phyloP scores from a whole-genome alignment of 1,140 invertebrate genomes.

The Trypoxylus dichotomus region DNA sequence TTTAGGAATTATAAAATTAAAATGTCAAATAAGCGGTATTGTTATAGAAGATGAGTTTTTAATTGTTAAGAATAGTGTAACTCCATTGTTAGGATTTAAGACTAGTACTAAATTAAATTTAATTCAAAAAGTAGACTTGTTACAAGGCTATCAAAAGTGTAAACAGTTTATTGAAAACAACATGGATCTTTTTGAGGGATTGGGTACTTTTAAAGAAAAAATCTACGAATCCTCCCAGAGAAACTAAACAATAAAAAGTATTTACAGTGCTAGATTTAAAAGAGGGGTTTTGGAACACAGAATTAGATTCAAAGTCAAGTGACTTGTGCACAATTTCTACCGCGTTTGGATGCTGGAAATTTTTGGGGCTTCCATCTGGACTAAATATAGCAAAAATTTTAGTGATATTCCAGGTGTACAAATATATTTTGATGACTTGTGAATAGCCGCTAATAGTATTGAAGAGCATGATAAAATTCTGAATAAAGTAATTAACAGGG shows the following conservation, averaged over 20 bases:
- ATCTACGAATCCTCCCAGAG: neutral
- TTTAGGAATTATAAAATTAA: neutral
- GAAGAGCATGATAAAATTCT: constrained; percentile 46
- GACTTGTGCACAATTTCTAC: constrained; percentile 43
- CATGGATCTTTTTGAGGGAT: constrained; percentile 27
- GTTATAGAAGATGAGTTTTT: neutral
- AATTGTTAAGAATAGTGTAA: constrained; percentile 10
- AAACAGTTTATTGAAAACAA: constrained; percentile 5
- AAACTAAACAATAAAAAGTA: constrained; percentile 27
- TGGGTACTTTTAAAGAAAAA: constrained; percentile 24
- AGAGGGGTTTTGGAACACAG: constrained; percentile 36
- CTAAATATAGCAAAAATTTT: constrained; percentile 39
- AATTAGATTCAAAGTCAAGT: constrained; percentile 37
- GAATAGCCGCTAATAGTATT: constrained; percentile 37
- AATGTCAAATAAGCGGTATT: constrained; percentile 10
- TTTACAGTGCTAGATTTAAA: constrained; percentile 40
- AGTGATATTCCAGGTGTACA: constrained; percentile 37
- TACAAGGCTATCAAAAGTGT: neutral
- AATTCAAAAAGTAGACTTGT: constrained; percentile 3
- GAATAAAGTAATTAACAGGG: constrained; percentile 40
- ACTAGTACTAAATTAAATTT: neutral
- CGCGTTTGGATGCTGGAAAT: constrained; percentile 41
- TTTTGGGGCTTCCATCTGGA: constrained; percentile 38
- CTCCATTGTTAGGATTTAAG: neutral
- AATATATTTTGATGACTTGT: constrained; percentile 45